A percentile compares a stretch with the other conserved stretches of the same genome.
Evolutionary conservation across 2,888 invertebrate genomes (phyloP).

Genomic region (Pristionchus exspectatus): DNA sequence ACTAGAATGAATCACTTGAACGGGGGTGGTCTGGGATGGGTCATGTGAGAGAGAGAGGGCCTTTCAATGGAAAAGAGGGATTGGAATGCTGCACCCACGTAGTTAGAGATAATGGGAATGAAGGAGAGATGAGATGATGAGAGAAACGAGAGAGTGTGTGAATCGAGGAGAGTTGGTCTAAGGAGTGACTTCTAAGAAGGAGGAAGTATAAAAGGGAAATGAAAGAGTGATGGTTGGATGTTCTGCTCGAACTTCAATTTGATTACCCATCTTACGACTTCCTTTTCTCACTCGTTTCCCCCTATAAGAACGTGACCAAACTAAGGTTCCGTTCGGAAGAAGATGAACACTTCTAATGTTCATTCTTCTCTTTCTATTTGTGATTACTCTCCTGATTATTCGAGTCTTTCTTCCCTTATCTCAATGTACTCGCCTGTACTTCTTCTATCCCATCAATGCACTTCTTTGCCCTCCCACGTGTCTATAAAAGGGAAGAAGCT

Average conservation of each 20-base stretch:
- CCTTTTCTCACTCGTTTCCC: constrained; percentile 20
- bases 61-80: background rate
- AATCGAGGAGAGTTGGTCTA: background rate
- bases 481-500: background rate
- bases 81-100: constrained; percentile 25
- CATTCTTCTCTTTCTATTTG: background rate
- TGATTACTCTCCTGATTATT: constrained; percentile 8
- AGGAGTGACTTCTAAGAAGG: background rate
- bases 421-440: constrained; percentile 5
- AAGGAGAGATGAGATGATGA: background rate
- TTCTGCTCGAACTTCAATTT: background rate
- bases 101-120: background rate
- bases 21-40: constrained; percentile 18
- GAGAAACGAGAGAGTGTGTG: background rate
- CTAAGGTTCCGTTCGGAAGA: background rate
- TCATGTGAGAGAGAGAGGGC: constrained; percentile 1
- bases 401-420: background rate
- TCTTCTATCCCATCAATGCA: background rate
- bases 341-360: background rate
- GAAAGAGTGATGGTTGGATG: background rate
- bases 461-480: background rate
- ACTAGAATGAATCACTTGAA: constrained; percentile 16
- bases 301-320: constrained; percentile 26
- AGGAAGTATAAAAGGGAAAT: constrained; percentile 24
- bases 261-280: constrained; percentile 23